Base-by-base conservation (phyloP, 2,797 vertebrate genomes). In the Carduelis carduelis region DNA sequence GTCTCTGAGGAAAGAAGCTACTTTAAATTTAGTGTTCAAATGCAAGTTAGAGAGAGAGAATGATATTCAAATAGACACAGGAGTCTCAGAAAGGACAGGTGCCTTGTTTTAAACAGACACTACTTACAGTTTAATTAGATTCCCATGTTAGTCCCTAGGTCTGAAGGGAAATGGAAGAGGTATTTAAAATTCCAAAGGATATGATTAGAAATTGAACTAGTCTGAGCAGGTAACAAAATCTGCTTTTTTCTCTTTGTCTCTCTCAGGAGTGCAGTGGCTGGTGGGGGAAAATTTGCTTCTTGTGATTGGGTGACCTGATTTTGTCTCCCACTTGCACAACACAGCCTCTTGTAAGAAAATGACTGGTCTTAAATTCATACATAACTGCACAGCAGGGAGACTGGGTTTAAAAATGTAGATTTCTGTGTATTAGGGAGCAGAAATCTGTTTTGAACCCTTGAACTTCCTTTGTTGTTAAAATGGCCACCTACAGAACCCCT, bases 381-480 rank as follows among this genome's bases (percentile, higher is more conserved):
- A 97, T 97, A 98, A 98, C 98, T 97, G 94, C 97, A 96, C 95
- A 46, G 96, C 95, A 96, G 96, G 97, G 95, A 96, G 81, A 81
- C 83, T 60, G 96, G 94, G 95, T 92, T 97, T 94, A 83, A 97
- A 98, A 96, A 97, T 95, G 96, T 95, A 97, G 94, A 97, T 97
- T 98, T 97, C 89, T 89, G 82, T 87, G 82, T 96, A 93, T 96
- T 95, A 96, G 94, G 95, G 95, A 96, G 96, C 92, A 97, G 96
- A 97, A 98, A 97, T 97, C 97, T 96, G 76, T 96, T 97, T 89
- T 96, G 96, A 98, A 97, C 97, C 97, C 92, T 98, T 98, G 97
- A 98, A 98, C 97, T 97, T 97, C 78, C 95, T 98, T 98, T 98
- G 95, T 98, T 97, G 96, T 96, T 97, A 95, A 90, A 97, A 96